Percentiles rank a stretch among this genome's conserved stretches.
phyloP scores from a whole-genome alignment of 2,888 invertebrate species.

The Thymelicus lineola region DNA sequence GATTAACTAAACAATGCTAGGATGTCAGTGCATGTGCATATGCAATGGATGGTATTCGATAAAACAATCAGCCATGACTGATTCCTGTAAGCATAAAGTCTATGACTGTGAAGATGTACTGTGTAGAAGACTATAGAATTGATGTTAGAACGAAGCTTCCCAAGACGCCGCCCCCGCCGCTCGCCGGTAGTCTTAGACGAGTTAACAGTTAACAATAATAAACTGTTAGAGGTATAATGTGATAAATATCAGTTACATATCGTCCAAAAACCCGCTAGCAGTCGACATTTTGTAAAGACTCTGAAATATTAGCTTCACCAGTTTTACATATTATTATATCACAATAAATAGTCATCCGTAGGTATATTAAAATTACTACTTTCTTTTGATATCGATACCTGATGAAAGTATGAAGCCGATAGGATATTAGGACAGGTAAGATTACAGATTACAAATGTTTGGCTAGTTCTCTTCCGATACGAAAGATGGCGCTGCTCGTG shows the following conservation, averaged over 20 bases:
- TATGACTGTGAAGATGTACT: background rate
- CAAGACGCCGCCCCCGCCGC: constrained; percentile 43
- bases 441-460: constrained; percentile 5
- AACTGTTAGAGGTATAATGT: constrained; percentile 73
- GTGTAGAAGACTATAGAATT: background rate
- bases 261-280: constrained; percentile 70
- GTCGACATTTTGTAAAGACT: constrained; percentile 74
- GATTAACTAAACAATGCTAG: too few species aligned
- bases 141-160: background rate
- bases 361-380: constrained; percentile 25
- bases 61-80: too few species aligned
- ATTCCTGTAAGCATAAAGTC: background rate
- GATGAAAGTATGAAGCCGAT: constrained; percentile 11
- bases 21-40: too few species aligned
- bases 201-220: constrained; percentile 78
- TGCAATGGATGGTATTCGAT: too few species aligned
- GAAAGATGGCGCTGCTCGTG: constrained; percentile 9
- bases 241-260: constrained; percentile 62
- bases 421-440: constrained; percentile 11
- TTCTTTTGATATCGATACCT: constrained; percentile 24
- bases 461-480: constrained; percentile 12
- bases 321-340: constrained; percentile 61
- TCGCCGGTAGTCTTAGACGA: constrained; percentile 52
- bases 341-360: constrained; percentile 58
- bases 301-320: constrained; percentile 69